Evolutionary conservation across 2,888 invertebrate genomes (phyloP).

Genomic region (Melanostoma scalare): DNA sequence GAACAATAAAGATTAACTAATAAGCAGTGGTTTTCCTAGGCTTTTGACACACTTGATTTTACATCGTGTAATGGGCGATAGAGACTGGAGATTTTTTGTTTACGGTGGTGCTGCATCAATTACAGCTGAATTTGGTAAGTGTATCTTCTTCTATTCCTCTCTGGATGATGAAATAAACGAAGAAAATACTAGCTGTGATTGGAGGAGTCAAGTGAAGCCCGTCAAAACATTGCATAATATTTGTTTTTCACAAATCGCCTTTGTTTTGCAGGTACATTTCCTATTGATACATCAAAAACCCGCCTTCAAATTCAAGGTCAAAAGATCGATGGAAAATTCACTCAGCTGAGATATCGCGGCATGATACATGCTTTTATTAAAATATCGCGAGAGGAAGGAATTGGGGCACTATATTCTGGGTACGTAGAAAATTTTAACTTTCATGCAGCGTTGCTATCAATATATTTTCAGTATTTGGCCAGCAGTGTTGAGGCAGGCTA

Average conservation of each 20-base stretch:
- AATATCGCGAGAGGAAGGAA: conserved; percentile 93
- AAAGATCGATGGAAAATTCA: conserved; percentile 88
- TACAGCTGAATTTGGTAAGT: conserved; percentile 95
- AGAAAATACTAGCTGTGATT: neutral
- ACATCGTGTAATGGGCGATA: conserved; percentile 81
- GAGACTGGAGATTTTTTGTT: conserved; percentile 95
- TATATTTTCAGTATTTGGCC: conserved; percentile 89
- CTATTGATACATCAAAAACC: conserved; percentile 97
- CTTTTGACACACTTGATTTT: conserved; percentile 22
- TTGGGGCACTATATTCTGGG: conserved; percentile 93
- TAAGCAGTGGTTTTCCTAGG: conserved; percentile 5
- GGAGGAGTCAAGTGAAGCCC: neutral
- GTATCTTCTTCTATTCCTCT: neutral
- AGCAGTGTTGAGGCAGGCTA: conserved; percentile 95
- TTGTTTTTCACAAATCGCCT: conserved; percentile 9
- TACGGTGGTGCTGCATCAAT: conserved; percentile 97
- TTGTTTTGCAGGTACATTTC: conserved; percentile 91
- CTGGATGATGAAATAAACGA: too few species aligned
- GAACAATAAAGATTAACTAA: conserved; percentile 9
- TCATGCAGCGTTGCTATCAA: neutral
- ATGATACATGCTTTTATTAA: conserved; percentile 95
- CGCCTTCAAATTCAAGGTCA: conserved; percentile 97
- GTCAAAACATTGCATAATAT: conserved; percentile 43
- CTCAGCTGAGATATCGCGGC: conserved; percentile 91
- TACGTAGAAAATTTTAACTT: conserved; percentile 80